Conservation (phyloP, 2,797 vertebrate species). For the Centropyge bicolor region DNA sequence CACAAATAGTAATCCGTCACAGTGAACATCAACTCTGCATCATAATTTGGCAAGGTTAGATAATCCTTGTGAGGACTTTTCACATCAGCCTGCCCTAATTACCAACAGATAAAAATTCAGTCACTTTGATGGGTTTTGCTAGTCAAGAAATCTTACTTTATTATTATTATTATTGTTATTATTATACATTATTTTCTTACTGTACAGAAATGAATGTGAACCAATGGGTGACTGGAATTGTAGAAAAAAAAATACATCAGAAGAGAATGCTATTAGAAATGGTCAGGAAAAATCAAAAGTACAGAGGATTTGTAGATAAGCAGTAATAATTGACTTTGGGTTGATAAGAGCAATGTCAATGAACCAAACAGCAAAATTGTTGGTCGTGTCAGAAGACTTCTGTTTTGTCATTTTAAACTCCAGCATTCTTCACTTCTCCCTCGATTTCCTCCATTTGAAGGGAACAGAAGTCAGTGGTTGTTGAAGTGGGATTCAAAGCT, state of each 20-base stretch:
- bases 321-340: neutral
- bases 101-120: neutral
- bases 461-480: neutral
- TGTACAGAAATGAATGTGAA: neutral
- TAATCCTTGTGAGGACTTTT: neutral
- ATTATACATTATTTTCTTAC: too few relatives aligned
- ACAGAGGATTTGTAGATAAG: neutral
- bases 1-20: too few relatives aligned
- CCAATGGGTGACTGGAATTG: neutral
- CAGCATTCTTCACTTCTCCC: constrained; percentile 1
- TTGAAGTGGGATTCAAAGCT: constrained; percentile 32
- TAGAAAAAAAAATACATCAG: neutral
- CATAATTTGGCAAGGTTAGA: too few relatives aligned
- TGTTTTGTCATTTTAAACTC: constrained; percentile 52
- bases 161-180: too few relatives aligned
- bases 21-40: neutral
- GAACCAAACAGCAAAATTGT: neutral
- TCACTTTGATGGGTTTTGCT: neutral
- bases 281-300: neutral
- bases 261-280: neutral
- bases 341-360: neutral
- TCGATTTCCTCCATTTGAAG: constrained; percentile 29
- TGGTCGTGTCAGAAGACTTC: constrained; percentile 16
- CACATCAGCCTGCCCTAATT: neutral
- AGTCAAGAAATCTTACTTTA: neutral